These are phyloP conservation scores for Wiebesia pumilae DNA, from an alignment of 1,140 invertebrate species.

Conservation along the genomic window DNA sequence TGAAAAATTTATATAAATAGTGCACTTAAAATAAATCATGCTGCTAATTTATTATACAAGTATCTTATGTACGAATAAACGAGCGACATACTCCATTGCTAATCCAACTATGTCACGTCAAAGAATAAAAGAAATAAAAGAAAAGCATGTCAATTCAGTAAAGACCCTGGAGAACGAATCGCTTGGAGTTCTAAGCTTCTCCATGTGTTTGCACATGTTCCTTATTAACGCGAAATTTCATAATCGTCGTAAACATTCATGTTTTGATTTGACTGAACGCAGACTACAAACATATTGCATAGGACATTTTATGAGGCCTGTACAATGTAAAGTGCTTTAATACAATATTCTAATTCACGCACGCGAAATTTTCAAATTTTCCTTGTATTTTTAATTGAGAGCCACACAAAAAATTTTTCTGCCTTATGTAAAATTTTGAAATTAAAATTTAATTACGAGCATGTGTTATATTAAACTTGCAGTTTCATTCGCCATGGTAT, in stretches of 20 bases:
- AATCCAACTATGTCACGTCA: not conserved
- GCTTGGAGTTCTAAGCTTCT: not conserved
- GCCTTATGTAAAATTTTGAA: not conserved
- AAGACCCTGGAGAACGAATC: not conserved
- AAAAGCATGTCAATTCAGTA: not conserved
- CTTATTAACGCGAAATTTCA: constrained; percentile 24
- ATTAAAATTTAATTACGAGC: not conserved
- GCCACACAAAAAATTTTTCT: not conserved
- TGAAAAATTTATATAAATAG: no score
- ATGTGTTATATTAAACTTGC: no score
- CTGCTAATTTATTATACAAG: no score
- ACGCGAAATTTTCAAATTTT: not conserved
- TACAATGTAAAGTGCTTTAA: not conserved
- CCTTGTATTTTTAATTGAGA: not conserved
- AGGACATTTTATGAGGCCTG: not conserved
- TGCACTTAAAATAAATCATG: no score
- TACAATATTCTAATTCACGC: not conserved
- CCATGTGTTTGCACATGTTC: not conserved
- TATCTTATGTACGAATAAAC: no score
- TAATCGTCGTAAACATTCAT: constrained; percentile 18
- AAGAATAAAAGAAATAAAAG: constrained; percentile 52
- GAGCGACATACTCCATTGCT: no score
- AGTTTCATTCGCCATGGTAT: no score
- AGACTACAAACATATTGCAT: not conserved
- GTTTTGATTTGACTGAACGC: not conserved